These are phyloP conservation scores for Ailurus styani DNA, from an alignment of 2,113 vertebrate genomes.

Conservation along the genomic window DNA sequence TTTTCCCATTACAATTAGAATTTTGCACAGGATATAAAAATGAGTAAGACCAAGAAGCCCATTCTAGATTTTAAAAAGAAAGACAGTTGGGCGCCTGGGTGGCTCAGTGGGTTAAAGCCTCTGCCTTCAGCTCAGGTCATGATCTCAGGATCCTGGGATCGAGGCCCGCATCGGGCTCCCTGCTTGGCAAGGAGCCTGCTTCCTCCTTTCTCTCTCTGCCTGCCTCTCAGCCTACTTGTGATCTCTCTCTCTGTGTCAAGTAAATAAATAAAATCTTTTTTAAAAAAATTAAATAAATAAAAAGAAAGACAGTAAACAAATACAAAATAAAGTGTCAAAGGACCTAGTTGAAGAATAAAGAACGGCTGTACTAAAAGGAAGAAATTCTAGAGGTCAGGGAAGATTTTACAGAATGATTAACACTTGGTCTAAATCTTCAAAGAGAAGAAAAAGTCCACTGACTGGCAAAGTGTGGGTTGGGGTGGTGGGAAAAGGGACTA, in stretches of 20 bases:
- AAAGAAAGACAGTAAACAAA: neutral
- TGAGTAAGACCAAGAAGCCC: neutral
- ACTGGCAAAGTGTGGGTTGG: neutral
- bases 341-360: neutral
- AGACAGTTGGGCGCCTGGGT: too few species aligned
- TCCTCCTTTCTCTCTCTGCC: too few species aligned
- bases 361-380: neutral
- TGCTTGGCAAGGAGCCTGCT: too few species aligned
- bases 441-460: neutral
- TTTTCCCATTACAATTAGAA: slow-evolving; percentile 3
- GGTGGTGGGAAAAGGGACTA: neutral
- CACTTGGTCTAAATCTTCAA: neutral
- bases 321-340: neutral
- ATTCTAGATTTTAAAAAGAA: neutral
- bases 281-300: too few species aligned
- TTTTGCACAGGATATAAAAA: neutral
- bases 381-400: neutral
- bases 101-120: too few species aligned
- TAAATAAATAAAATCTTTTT: too few species aligned
- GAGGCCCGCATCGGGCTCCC: too few species aligned
- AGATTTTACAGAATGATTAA: neutral
- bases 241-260: too few species aligned
- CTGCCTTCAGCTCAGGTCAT: too few species aligned
- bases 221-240: too few species aligned
- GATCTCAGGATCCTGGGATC: too few species aligned